phyloP scores from a whole-genome alignment of 2,113 vertebrate genomes.

The Engystomops pustulosus region DNA sequence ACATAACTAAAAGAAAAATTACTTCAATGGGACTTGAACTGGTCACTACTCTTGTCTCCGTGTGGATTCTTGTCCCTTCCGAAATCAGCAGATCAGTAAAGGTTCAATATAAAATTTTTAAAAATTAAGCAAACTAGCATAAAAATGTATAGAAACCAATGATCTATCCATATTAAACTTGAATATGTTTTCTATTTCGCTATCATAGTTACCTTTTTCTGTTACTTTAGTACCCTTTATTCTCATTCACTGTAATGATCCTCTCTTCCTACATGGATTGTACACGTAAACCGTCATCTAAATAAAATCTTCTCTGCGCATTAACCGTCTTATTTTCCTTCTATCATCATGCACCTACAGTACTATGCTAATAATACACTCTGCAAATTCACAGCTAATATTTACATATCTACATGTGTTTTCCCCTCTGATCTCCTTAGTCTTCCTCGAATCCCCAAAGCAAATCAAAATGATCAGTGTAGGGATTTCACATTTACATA shows the following conservation, averaged over 20 bases:
- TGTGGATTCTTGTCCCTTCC: too few relatives aligned
- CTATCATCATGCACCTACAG: neutral
- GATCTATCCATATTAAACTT: too few relatives aligned
- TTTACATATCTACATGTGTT: constrained; percentile 42
- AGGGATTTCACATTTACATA: constrained; percentile 49
- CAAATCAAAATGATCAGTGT: constrained; percentile 36
- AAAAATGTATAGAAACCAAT: too few relatives aligned
- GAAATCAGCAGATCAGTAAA: too few relatives aligned
- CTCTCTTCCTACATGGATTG: neutral
- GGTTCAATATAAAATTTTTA: too few relatives aligned
- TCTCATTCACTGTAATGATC: neutral
- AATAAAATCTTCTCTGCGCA: neutral
- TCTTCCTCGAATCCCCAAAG: constrained; percentile 35
- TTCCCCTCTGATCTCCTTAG: constrained; percentile 39
- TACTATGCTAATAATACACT: constrained; percentile 6
- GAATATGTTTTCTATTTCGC: too few relatives aligned
- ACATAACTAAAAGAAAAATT: too few relatives aligned
- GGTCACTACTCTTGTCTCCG: too few relatives aligned
- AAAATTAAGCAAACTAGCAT: too few relatives aligned
- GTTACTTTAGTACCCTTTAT: neutral
- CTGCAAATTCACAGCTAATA: constrained; percentile 38
- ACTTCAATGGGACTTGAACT: too few relatives aligned
- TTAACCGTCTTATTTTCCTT: neutral
- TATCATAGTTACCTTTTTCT: too few relatives aligned
- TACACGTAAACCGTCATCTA: neutral